Evolutionary conservation across 1,140 invertebrate genomes (phyloP).

Genomic region (Drosophila orosa): DNA sequence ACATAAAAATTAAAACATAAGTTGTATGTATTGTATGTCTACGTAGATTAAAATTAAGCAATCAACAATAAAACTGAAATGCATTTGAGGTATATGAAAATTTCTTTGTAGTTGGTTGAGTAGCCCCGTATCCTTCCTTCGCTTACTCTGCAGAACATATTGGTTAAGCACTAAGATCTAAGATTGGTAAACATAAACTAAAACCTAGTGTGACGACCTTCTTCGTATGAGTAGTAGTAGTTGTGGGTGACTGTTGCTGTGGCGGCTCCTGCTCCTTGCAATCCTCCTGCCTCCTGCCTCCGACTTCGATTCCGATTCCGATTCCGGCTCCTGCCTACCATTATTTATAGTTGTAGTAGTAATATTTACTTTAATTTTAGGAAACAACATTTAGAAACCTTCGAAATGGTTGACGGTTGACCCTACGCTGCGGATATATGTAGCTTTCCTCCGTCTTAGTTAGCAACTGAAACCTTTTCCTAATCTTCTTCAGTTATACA

Average conservation of each 20-base stretch:
- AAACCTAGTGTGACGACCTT: conserved; percentile 65
- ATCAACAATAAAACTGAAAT: conserved; percentile 84
- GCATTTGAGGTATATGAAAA: conserved; percentile 84
- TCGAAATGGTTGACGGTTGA: conserved; percentile 53
- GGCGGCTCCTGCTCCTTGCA: neutral
- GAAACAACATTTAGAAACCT: conserved; percentile 80
- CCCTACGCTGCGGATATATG: neutral
- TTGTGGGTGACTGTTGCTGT: conserved; percentile 67
- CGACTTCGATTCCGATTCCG: neutral
- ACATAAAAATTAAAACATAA: conserved; percentile 34
- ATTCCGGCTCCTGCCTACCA: conserved; percentile 1
- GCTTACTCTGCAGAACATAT: conserved; percentile 44
- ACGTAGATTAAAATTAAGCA: conserved; percentile 69
- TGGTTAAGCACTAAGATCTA: conserved; percentile 46
- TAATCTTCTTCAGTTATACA: conserved; percentile 47
- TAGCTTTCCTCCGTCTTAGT: conserved; percentile 18
- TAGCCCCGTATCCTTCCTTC: conserved; percentile 37
- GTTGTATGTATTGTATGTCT: conserved; percentile 33
- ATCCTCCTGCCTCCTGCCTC: neutral
- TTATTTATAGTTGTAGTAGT: conserved; percentile 9
- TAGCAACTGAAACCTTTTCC: conserved; percentile 68
- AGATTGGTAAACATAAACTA: conserved; percentile 45
- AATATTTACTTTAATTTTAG: conserved; percentile 45
- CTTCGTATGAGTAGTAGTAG: conserved; percentile 73
- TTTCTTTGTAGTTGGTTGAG: conserved; percentile 84